Evolutionary conservation across 2,113 vertebrate genomes (phyloP).

Genomic region (Centropus unirufus): DNA sequence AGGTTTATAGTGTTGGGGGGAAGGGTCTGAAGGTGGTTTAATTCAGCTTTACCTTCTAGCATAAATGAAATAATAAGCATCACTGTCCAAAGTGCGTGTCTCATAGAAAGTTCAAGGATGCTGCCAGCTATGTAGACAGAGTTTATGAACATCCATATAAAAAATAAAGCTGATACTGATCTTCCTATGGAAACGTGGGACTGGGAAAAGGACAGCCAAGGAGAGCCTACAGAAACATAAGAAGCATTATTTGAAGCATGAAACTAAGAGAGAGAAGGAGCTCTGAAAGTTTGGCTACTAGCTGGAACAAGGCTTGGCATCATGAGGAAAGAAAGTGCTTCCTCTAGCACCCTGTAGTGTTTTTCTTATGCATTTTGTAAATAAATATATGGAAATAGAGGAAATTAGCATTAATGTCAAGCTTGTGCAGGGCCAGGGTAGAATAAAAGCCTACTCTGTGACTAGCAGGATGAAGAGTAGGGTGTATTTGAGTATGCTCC

Average conservation of each 20-base stretch:
- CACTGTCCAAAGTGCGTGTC: neutral
- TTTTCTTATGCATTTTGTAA: neutral
- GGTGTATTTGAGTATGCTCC: neutral
- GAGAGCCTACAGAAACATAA: neutral
- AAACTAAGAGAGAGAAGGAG: neutral
- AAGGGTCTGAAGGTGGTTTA: neutral
- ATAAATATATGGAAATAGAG: neutral
- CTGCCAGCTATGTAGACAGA: neutral
- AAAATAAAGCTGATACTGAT: neutral
- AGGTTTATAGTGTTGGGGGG: neutral
- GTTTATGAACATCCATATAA: neutral
- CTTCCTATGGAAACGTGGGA: neutral
- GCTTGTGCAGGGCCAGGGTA: neutral
- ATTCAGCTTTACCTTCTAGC: neutral
- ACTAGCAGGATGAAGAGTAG: neutral
- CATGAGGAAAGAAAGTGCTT: neutral
- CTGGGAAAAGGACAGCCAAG: neutral
- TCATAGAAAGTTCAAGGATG: neutral
- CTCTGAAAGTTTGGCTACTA: neutral
- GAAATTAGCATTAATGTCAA: neutral
- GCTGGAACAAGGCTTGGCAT: neutral
- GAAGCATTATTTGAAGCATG: neutral
- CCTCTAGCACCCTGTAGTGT: neutral
- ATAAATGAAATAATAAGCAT: neutral
- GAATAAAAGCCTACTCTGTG: neutral